Evolutionary conservation across 1,140 invertebrate genomes (phyloP).

Genomic region (Chrysomallon squamiferum): DNA sequence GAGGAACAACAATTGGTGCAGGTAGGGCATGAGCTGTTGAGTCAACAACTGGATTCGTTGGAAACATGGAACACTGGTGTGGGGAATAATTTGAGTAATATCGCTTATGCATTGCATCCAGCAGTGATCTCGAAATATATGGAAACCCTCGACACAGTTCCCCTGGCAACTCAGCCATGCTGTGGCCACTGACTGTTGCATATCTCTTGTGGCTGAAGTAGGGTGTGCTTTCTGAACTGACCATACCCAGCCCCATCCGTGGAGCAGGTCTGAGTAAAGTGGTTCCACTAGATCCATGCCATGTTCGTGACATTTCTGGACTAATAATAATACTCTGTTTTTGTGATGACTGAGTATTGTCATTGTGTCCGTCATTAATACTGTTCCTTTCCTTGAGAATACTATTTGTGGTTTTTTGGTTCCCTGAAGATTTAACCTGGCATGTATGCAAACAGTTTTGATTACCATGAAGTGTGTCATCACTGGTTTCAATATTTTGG

Average conservation of each 20-base stretch:
- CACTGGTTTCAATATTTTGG: background rate
- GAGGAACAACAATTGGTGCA: too few species aligned
- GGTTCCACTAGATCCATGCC: conserved; percentile 16
- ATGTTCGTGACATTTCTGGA: conserved; percentile 21
- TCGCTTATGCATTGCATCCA: conserved; percentile 2
- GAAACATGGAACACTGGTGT: background rate
- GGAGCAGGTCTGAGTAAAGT: conserved; percentile 3
- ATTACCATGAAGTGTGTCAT: background rate
- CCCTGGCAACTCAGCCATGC: background rate
- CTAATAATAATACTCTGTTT: conserved; percentile 17
- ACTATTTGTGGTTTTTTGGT: background rate
- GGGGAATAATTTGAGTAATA: background rate
- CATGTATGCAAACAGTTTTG: background rate
- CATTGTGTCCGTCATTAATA: background rate
- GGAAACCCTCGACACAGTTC: background rate
- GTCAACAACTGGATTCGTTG: too few species aligned
- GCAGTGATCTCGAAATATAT: background rate
- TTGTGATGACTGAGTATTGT: background rate
- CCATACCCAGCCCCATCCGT: conserved; percentile 20
- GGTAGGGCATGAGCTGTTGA: too few species aligned
- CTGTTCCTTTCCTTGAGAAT: background rate
- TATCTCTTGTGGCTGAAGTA: background rate
- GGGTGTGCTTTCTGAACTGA: conserved; percentile 8
- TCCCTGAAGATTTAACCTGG: background rate
- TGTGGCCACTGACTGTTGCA: too few species aligned